Percentiles rank a stretch among this genome's conserved stretches.
Conservation (phyloP, 1,140 invertebrate species). For the Drosophila grimshawi region DNA sequence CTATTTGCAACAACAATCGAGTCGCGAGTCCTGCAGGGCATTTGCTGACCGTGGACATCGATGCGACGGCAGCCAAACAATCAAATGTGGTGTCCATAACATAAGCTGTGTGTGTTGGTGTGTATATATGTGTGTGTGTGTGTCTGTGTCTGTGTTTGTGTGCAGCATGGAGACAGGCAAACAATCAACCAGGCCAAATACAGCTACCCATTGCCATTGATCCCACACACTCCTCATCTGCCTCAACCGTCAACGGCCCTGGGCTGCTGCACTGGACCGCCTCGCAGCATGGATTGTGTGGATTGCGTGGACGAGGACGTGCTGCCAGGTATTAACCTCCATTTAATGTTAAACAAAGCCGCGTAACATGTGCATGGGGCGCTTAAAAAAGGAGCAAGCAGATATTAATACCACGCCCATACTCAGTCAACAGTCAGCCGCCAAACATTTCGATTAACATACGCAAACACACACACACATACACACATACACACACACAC, state of each 20-base stretch:
- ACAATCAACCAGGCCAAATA: slow-evolving; percentile 18
- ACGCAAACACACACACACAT: slow-evolving; percentile 65
- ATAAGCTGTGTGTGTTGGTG: slow-evolving; percentile 45
- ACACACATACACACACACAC: slow-evolving; percentile 30
- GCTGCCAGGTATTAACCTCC: slow-evolving; percentile 83
- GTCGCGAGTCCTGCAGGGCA: slow-evolving; percentile 30
- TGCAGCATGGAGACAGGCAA: slow-evolving; percentile 41
- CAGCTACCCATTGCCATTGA: slow-evolving; percentile 4
- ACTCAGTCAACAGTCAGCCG: slow-evolving; percentile 30
- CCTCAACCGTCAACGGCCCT: not conserved
- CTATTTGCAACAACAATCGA: slow-evolving; percentile 75
- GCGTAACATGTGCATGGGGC: slow-evolving; percentile 59
- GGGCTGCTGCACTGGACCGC: slow-evolving; percentile 58
- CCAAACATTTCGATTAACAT: slow-evolving; percentile 81
- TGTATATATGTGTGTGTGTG: slow-evolving; percentile 2
- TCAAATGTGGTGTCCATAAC: slow-evolving; percentile 79
- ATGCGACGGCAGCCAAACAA: slow-evolving; percentile 58
- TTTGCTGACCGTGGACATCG: slow-evolving; percentile 39
- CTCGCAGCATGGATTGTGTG: slow-evolving; percentile 10
- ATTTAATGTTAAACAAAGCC: slow-evolving; percentile 84
- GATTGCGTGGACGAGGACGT: slow-evolving; percentile 47
- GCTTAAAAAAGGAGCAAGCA: slow-evolving; percentile 34
- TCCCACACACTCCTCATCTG: too few species aligned
- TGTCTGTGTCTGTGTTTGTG: slow-evolving; percentile 7
- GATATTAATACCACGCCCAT: slow-evolving; percentile 38